Conservation (phyloP, 64 coral and sea anemone species). For the Porites australiensis region DNA sequence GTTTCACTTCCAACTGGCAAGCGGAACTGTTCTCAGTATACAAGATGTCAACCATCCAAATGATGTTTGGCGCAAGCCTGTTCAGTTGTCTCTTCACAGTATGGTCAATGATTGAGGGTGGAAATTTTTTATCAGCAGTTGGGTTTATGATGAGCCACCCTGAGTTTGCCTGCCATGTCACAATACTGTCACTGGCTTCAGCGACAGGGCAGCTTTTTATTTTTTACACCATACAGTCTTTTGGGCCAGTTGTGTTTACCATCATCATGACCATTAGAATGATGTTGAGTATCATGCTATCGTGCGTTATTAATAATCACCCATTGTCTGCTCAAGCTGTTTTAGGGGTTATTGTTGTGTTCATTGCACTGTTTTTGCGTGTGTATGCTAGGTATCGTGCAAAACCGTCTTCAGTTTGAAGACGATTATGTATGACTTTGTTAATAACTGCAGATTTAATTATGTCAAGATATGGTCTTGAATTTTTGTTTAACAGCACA, state of each 20-base stretch:
- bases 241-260: slow-evolving; percentile 95
- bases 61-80: slow-evolving; percentile 98
- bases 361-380: slow-evolving; percentile 82
- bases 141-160: slow-evolving; percentile 75
- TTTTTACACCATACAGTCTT: slow-evolving; percentile 95
- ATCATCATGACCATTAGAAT: slow-evolving; percentile 97
- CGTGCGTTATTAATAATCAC: slow-evolving; percentile 90
- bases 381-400: slow-evolving; percentile 91
- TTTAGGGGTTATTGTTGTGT: slow-evolving; percentile 90
- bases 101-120: slow-evolving; percentile 91
- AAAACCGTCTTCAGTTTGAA: background rate
- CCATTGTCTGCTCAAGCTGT: slow-evolving; percentile 82
- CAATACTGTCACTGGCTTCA: slow-evolving; percentile 80
- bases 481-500: no score
- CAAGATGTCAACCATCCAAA: slow-evolving; percentile 96
- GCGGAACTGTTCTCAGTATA: slow-evolving; percentile 89
- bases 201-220: slow-evolving; percentile 97
- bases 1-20: slow-evolving; percentile 99
- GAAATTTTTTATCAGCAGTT: slow-evolving; percentile 81
- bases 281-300: slow-evolving; percentile 94
- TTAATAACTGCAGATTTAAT: no score
- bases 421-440: background rate
- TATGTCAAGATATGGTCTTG: no score
- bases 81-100: slow-evolving; percentile 95
- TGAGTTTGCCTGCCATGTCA: slow-evolving; percentile 70